These are phyloP conservation scores for Tuberolachnus salignus DNA, from an alignment of 2,888 invertebrate genomes.

Conservation along the genomic window DNA sequence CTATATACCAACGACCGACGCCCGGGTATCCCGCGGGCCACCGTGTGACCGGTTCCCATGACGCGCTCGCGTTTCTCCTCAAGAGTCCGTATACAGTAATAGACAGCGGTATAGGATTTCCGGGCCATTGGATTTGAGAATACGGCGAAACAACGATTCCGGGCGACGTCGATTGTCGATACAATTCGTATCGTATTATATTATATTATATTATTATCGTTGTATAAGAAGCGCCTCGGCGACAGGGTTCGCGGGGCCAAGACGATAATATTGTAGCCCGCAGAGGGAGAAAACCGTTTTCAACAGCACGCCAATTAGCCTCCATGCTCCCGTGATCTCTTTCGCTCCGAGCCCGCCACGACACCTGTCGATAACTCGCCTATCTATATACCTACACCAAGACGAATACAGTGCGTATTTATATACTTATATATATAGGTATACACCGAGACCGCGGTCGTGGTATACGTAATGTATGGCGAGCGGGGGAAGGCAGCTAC, in stretches of 20 bases:
- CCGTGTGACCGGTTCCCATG: constrained; percentile 55
- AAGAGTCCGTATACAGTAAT: neutral
- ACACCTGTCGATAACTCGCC: constrained; percentile 36
- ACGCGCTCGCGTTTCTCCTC: constrained; percentile 26
- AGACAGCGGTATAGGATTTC: constrained; percentile 29
- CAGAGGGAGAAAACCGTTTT: constrained; percentile 9
- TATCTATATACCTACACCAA: neutral
- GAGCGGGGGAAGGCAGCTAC: neutral
- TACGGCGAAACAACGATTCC: neutral
- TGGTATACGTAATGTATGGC: neutral
- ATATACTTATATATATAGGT: too few species aligned
- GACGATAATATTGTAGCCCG: neutral
- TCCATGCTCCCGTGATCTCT: constrained; percentile 44
- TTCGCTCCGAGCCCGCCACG: neutral
- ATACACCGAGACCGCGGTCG: neutral
- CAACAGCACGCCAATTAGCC: constrained; percentile 37
- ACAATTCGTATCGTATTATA: neutral
- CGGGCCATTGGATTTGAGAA: constrained; percentile 49
- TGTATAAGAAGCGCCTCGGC: neutral
- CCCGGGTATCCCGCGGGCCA: constrained; percentile 22
- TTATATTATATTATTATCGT: too few species aligned
- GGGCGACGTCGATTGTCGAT: constrained; percentile 22
- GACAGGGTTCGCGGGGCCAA: neutral
- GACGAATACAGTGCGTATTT: neutral
- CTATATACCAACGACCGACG: neutral